Conservation (phyloP, 2,113 vertebrate genomes). For the Strix aluco region DNA sequence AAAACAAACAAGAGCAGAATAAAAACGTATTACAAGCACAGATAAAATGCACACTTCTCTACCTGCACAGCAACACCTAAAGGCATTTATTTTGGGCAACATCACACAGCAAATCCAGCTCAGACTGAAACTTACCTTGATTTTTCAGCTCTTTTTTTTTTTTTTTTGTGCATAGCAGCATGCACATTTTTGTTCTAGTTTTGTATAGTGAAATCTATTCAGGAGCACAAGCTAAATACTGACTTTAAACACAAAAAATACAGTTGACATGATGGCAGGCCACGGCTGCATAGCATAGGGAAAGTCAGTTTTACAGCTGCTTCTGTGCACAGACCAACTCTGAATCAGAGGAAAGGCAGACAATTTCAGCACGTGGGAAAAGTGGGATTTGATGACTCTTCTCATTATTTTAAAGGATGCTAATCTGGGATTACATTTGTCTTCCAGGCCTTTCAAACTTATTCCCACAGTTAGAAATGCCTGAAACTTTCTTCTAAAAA, state of each 20-base stretch:
- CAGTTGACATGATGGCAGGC: not conserved
- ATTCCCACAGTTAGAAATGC: not conserved
- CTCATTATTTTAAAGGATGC: not conserved
- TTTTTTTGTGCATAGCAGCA: not conserved
- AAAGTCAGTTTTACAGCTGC: not conserved
- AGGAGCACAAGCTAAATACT: not conserved
- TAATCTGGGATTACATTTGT: not conserved
- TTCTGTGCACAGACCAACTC: not conserved
- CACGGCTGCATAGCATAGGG: not conserved
- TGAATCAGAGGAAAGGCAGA: not conserved
- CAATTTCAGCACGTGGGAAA: not conserved
- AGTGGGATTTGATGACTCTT: not conserved
- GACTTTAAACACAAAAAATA: not conserved
- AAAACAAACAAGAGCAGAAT: not conserved
- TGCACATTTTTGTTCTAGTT: not conserved
- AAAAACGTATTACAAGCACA: not conserved
- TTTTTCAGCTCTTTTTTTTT: not conserved
- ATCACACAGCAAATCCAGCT: not conserved
- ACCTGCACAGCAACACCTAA: not conserved
- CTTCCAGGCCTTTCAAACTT: not conserved
- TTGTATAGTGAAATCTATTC: not conserved
- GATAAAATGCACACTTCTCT: not conserved
- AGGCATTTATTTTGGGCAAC: not conserved
- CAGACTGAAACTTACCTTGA: not conserved
- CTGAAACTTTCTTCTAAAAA: not conserved